phyloP scores from a whole-genome alignment of 2,888 invertebrate species.

The Torymus aiolomorphi region DNA sequence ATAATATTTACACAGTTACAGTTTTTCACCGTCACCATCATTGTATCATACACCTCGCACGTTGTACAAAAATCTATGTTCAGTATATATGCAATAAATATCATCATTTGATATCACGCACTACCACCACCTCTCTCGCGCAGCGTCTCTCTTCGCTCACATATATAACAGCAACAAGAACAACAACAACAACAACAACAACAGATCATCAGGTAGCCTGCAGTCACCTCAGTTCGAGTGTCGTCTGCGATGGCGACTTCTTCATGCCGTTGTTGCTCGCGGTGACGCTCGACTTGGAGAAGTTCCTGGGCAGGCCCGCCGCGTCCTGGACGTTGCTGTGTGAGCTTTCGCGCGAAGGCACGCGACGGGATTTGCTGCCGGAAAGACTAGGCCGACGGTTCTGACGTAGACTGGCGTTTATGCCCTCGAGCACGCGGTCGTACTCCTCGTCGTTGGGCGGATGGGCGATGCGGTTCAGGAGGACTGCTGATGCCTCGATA shows the following conservation, averaged over 20 bases:
- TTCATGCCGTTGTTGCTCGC: slow-evolving; percentile 61
- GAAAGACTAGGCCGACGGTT: slow-evolving; percentile 58
- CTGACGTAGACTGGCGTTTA: slow-evolving; percentile 65
- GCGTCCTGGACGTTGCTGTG: slow-evolving; percentile 51
- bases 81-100: background rate
- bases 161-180: too few species aligned
- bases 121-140: background rate
- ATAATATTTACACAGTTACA: too few species aligned
- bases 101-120: background rate
- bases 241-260: slow-evolving; percentile 65
- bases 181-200: too few species aligned
- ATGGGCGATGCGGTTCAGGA: background rate
- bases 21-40: too few species aligned
- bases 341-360: slow-evolving; percentile 63
- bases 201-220: background rate
- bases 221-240: slow-evolving; percentile 67
- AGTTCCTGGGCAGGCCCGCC: background rate
- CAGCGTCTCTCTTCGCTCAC: background rate
- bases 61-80: background rate
- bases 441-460: slow-evolving; percentile 44
- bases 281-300: background rate
- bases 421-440: slow-evolving; percentile 66
- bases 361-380: slow-evolving; percentile 60
- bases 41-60: background rate
- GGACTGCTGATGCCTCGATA: background rate